phyloP scores from a whole-genome alignment of 2,888 invertebrate species.

The Scaptomyza cyrtandrae region DNA sequence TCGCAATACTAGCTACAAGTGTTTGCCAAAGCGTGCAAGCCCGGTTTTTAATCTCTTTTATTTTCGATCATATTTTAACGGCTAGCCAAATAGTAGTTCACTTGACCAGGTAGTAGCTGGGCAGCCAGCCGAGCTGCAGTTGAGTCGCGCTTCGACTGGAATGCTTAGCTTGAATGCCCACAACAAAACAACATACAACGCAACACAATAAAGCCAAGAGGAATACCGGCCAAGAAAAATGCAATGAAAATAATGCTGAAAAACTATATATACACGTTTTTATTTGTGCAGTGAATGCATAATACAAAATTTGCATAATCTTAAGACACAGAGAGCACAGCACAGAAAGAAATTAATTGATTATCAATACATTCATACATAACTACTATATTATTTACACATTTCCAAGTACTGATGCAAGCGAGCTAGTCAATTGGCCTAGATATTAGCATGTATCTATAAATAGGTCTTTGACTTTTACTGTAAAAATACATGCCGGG shows the following conservation, averaged over 20 bases:
- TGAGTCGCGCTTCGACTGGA: constrained; percentile 55
- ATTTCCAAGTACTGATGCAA: background rate
- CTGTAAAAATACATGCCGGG: background rate
- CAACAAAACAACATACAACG: constrained; percentile 17
- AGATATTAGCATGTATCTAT: background rate
- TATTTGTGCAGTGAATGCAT: constrained; percentile 42
- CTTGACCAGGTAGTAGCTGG: constrained; percentile 70
- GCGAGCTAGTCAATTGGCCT: background rate
- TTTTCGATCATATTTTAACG: constrained; percentile 28
- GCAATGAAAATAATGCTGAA: constrained; percentile 34
- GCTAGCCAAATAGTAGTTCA: constrained; percentile 73
- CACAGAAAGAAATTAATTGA: background rate
- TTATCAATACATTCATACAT: background rate
- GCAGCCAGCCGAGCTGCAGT: constrained; percentile 61
- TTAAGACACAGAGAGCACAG: background rate
- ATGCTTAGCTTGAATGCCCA: constrained; percentile 70
- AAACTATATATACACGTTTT: constrained; percentile 25
- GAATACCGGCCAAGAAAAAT: constrained; percentile 52
- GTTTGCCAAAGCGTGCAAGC: constrained; percentile 50
- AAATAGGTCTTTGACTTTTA: background rate
- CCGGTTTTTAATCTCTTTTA: constrained; percentile 22
- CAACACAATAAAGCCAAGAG: constrained; percentile 22
- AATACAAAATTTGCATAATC: constrained; percentile 42
- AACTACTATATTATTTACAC: background rate
- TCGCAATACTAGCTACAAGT: constrained; percentile 40